Conservation (phyloP, 2,797 vertebrate genomes). For the Sebastes glaucus region DNA sequence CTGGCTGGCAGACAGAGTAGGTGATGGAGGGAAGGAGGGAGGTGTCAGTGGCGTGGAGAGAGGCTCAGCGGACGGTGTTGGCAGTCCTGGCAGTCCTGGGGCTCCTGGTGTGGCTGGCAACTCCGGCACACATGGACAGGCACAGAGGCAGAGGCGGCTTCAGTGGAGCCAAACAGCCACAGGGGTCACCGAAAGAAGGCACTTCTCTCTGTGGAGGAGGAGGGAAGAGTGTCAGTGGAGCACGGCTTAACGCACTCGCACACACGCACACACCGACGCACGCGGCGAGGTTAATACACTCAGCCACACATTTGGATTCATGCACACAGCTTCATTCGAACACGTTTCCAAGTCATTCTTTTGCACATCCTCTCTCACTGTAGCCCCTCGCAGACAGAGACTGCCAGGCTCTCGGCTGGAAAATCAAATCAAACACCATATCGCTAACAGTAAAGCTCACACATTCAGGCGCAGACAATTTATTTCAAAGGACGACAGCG, state of each 20-base stretch:
- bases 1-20: background rate
- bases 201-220: slow-evolving; percentile 93
- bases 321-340: slow-evolving; percentile 31
- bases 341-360: slow-evolving; percentile 60
- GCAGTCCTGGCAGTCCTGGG: slow-evolving; percentile 59
- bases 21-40: background rate
- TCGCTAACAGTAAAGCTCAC: slow-evolving; percentile 82
- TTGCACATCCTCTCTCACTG: slow-evolving; percentile 46
- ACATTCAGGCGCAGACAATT: slow-evolving; percentile 83
- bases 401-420: slow-evolving; percentile 66
- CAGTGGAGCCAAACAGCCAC: slow-evolving; percentile 69
- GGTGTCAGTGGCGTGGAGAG: slow-evolving; percentile 38
- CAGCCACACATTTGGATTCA: slow-evolving; percentile 36
- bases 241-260: slow-evolving; percentile 24
- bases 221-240: slow-evolving; percentile 79
- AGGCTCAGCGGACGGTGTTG: slow-evolving; percentile 50
- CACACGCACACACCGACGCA: slow-evolving; percentile 7
- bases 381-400: slow-evolving; percentile 55
- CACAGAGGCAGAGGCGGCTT: slow-evolving; percentile 70
- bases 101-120: slow-evolving; percentile 61
- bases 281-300: slow-evolving; percentile 2
- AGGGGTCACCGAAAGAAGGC: slow-evolving; percentile 85
- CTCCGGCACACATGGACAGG: slow-evolving; percentile 67
- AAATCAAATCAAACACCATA: slow-evolving; percentile 78
- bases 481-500: slow-evolving; percentile 76